These are phyloP conservation scores for Microplitis mediator DNA, from an alignment of 1,140 invertebrate species.

Conservation along the genomic window DNA sequence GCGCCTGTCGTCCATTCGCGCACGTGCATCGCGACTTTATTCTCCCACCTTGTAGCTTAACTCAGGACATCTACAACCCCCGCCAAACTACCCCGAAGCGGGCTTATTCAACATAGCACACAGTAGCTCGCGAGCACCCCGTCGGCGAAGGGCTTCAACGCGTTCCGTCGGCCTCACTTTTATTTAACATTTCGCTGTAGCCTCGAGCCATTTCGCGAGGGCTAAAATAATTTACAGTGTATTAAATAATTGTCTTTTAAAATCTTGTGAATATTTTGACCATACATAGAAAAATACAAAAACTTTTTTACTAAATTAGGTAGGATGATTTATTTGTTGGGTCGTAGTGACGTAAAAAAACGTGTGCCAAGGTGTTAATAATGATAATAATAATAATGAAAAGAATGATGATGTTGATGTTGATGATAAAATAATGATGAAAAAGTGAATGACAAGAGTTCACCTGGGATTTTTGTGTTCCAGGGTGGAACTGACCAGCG, in stretches of 20 bases:
- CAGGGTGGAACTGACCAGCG: slow-evolving; percentile 64
- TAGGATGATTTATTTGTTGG: not conserved
- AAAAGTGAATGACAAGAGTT: slow-evolving; percentile 1
- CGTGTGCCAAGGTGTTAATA: slow-evolving; percentile 6
- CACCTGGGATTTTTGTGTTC: slow-evolving; percentile 63
- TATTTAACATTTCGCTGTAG: not conserved
- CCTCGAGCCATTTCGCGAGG: not conserved
- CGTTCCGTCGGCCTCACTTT: not conserved
- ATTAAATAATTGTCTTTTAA: too few relatives aligned
- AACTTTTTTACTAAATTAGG: not conserved
- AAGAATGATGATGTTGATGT: slow-evolving; percentile 10
- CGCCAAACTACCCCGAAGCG: slow-evolving; percentile 17
- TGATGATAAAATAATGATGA: not conserved
- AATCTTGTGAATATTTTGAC: too few relatives aligned
- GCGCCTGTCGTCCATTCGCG: slow-evolving; percentile 44
- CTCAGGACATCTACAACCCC: slow-evolving; percentile 18
- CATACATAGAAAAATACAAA: not conserved
- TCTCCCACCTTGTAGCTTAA: not conserved
- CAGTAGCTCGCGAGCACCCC: slow-evolving; percentile 60
- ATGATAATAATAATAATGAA: slow-evolving; percentile 12
- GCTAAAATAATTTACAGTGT: not conserved
- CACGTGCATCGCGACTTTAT: slow-evolving; percentile 11
- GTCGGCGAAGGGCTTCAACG: slow-evolving; percentile 49
- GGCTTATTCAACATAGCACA: slow-evolving; percentile 55
- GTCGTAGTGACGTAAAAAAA: slow-evolving; percentile 10